A percentile compares a stretch with the other conserved stretches of the same genome.
Evolutionary conservation across 2,888 invertebrate species (phyloP).

Genomic region (Latheticus oryzae): DNA sequence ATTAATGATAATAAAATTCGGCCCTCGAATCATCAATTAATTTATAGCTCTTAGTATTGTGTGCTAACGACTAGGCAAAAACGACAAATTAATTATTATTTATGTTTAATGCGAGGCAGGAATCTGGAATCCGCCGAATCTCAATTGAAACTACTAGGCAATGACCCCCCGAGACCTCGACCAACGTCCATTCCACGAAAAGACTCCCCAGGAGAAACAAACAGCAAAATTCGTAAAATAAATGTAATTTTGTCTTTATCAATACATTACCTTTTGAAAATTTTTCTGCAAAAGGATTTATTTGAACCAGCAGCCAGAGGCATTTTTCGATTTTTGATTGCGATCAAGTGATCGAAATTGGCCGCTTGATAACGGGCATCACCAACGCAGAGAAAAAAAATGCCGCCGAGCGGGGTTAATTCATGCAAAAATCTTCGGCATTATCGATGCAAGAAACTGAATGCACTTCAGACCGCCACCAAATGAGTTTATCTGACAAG

Average conservation of each 20-base stretch:
- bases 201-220: too few relatives aligned
- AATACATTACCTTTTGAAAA: too few relatives aligned
- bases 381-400: too few relatives aligned
- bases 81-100: conserved; percentile 41
- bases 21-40: conserved; percentile 48
- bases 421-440: conserved; percentile 52
- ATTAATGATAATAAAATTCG: conserved; percentile 47
- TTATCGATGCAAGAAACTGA: conserved; percentile 51
- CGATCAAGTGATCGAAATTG: conserved; percentile 16
- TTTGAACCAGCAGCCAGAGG: background rate
- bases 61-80: conserved; percentile 47
- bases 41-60: conserved; percentile 52
- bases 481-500: conserved; percentile 60
- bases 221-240: too few relatives aligned
- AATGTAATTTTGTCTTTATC: too few relatives aligned
- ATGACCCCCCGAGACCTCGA: conserved; percentile 37
- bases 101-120: conserved; percentile 39
- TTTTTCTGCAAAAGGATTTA: too few relatives aligned
- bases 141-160: conserved; percentile 37
- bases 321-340: background rate
- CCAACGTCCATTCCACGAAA: too few relatives aligned
- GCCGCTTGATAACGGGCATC: conserved; percentile 37
- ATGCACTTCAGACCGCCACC: conserved; percentile 53
- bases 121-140: conserved; percentile 39
- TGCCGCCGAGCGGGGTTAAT: conserved; percentile 46